These are phyloP conservation scores for Corynorhinus townsendii DNA, from an alignment of 2,113 vertebrate species.

Conservation along the genomic window DNA sequence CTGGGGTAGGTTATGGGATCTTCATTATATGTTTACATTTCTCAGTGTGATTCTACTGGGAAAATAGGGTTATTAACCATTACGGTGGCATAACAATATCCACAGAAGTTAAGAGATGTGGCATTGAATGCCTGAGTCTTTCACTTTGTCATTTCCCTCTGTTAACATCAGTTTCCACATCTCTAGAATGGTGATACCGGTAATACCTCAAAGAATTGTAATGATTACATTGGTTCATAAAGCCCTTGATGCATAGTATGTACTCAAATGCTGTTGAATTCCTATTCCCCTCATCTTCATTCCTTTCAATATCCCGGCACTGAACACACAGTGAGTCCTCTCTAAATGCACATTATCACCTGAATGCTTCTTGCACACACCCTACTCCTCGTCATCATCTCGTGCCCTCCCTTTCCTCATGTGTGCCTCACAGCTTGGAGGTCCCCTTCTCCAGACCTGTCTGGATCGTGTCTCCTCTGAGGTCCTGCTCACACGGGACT, in stretches of 20 bases:
- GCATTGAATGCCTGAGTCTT: not conserved
- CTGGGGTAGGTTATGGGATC: not conserved
- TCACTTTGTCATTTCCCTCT: not conserved
- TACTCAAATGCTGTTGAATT: not conserved
- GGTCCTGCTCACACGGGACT: not conserved
- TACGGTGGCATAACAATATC: not conserved
- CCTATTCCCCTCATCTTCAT: not conserved
- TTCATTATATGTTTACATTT: not conserved
- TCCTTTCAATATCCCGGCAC: not conserved
- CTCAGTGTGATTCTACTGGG: not conserved
- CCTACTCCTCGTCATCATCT: not conserved
- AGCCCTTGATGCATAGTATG: not conserved
- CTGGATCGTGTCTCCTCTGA: not conserved
- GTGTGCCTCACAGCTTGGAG: not conserved
- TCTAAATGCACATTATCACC: not conserved
- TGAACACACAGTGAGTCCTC: not conserved
- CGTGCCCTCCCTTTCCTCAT: not conserved
- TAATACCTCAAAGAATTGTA: not conserved
- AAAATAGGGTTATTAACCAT: not conserved
- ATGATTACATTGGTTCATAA: not conserved
- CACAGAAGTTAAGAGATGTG: not conserved
- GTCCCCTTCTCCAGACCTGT: not conserved
- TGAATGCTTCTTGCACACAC: accelerated
- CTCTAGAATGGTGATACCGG: not conserved
- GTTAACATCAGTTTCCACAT: not conserved